A percentile compares a stretch with the other conserved stretches of the same genome.
Conservation (phyloP, 2,113 vertebrate species). For the Struthidea cinerea region DNA sequence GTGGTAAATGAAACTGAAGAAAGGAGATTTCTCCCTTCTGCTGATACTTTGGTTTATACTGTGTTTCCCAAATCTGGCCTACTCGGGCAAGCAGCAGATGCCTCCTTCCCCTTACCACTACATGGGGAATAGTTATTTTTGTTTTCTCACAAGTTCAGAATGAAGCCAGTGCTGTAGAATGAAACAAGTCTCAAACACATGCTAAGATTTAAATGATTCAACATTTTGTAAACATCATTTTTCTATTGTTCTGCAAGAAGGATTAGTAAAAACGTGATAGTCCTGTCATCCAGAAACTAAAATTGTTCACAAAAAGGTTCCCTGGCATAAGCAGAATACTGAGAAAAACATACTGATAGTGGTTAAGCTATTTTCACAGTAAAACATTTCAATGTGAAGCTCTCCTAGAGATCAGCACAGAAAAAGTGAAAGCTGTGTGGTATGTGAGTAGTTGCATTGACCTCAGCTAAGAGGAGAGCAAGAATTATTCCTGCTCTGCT, state of each 20-base stretch:
- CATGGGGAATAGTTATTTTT: not conserved
- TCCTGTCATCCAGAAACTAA: not conserved
- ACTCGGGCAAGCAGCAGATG: not conserved
- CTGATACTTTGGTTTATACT: not conserved
- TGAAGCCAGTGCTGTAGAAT: not conserved
- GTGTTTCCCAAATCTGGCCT: not conserved
- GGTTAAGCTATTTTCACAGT: not conserved
- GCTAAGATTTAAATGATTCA: not conserved
- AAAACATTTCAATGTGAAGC: not conserved
- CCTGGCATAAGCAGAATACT: not conserved
- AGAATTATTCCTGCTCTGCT: not conserved
- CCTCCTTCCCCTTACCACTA: not conserved
- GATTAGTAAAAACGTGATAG: not conserved
- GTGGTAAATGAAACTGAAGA: not conserved
- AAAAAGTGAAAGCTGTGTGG: not conserved
- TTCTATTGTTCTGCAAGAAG: not conserved
- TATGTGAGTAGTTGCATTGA: accelerated
- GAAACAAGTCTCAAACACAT: not conserved
- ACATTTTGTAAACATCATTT: not conserved
- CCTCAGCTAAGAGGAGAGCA: not conserved
- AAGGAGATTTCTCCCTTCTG: not conserved
- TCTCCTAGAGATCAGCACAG: not conserved
- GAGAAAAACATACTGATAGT: not conserved
- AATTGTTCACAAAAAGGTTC: not conserved
- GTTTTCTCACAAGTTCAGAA: not conserved